Evolutionary conservation across 2,797 vertebrate species (phyloP), one percentile per base, ranked within the genome.

Genomic region (Chlorospingus semifuscus): DNA sequence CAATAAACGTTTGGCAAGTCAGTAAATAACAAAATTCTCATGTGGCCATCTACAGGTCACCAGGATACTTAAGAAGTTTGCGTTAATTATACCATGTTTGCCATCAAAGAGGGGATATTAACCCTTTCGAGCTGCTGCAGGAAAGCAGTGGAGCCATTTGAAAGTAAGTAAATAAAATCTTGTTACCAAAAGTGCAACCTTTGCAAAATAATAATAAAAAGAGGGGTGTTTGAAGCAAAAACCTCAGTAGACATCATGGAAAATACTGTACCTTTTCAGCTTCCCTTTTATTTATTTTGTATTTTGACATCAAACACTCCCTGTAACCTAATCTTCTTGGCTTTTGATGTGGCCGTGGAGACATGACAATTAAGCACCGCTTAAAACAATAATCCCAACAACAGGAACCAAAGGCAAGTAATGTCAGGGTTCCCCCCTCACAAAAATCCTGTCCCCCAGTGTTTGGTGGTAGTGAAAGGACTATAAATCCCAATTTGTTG

Each of bases 341-440:
- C 95, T 95, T 97, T 97, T 97, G 96, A 97, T 97, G 96, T 97
- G 96, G 97, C 95, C 83, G 84, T 96, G 94, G 96, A 97, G 95
- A 96, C 95, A 97, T 95, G 96, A 97, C 96, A 97, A 96, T 96
- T 97, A 96, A 96, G 95, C 91, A 77, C 4, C 59, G 95, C 93
- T 97, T 97, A 96, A 96, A 97, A 96, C 94, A 96, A 96, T 96
- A 96, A 97, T 97, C 96, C 83, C 76, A 92, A 95, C 94, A 95
- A 94, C 46, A 14, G 92, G 84, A 96, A 95, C 94, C 77, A 94
- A 96, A 96, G 86, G 87, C 93, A 96, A 95, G 94, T 94, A 95
- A 92, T 96, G 95, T 94, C 96, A 96, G 87, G 63, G 94, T 39
- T 81, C 82, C 61, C 84, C 68, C 79, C 59, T 87, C 80, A 90